Base-by-base conservation (phyloP, 2,113 vertebrate species). In the Holacanthus passer region DNA sequence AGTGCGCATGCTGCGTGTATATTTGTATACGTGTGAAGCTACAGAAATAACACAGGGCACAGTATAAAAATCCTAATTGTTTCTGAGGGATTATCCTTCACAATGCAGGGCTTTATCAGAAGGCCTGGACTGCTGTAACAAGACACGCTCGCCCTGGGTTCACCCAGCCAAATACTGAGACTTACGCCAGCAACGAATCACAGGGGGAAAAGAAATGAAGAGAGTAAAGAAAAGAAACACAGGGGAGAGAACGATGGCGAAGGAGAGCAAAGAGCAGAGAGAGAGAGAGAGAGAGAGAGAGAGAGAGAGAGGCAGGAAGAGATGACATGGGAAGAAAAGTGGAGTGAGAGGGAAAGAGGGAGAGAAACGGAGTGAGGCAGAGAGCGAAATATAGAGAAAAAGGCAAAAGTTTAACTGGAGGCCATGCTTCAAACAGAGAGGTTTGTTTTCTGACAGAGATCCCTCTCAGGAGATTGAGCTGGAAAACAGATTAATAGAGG, bases 381-480 rank as follows among this genome's bases (percentile, higher is more conserved):
- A 68, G 16, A 55, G 52, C 27, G 53, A 84, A 79, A 59, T 32
- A 43, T 8, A 75, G 41, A 77, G 62, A 50, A 63, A 66, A 41
- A 84, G 67, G 68, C 72, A 71, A 77, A 65, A 77, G 85, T 84
- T 82, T 55, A 91, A 88, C 81, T 80, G 73, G 76, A 90, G 88
- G 83, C 81, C 81, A 66, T 32, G 74, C 65, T 68, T 78, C 73
- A 88, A 85, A 79, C 62, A 48, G 84, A 89, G 80, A 82, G 73
- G 77, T 88, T 90, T 92, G 86, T 89, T 93, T 93, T 91, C 79
- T 92, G 92, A 91, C 91, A 92, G 78, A 63, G 88, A 92, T 91
- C 84, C 83, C 81, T 93, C 92, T 92, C 91, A 82, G 84, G 91
- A 93, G 89, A 90, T 82, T 59, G 65, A 65, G 80, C 90, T 88